Evolutionary conservation across 2,113 vertebrate species (phyloP).

Genomic region (Passer domesticus): DNA sequence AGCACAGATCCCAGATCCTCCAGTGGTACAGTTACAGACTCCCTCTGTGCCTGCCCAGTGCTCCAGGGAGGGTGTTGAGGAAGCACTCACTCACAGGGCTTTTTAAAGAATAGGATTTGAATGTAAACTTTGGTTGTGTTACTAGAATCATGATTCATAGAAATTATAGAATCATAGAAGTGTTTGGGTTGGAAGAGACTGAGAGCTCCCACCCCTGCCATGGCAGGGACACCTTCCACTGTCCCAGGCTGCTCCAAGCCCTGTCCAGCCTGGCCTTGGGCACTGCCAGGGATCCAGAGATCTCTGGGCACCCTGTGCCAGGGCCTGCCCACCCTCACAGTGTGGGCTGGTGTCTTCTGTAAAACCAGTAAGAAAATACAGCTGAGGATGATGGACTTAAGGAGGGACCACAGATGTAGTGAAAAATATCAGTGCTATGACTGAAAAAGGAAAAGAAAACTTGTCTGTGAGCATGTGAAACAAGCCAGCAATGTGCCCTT

Average conservation of each 20-base stretch:
- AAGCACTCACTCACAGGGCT: background rate
- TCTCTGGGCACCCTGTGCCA: background rate
- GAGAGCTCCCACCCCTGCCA: background rate
- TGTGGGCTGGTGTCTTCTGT: background rate
- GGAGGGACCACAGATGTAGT: background rate
- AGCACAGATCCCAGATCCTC: background rate
- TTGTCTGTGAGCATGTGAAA: background rate
- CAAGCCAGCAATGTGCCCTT: rapidly evolving
- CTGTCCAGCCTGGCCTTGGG: rapidly evolving
- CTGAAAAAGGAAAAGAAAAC: background rate
- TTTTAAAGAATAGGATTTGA: background rate
- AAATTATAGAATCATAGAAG: background rate
- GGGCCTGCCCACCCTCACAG: rapidly evolving
- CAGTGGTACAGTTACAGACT: rapidly evolving
- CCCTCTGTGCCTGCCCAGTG: background rate
- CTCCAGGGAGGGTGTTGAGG: background rate
- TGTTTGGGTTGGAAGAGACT: background rate
- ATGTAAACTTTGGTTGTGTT: background rate
- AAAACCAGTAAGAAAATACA: background rate
- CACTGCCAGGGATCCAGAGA: background rate
- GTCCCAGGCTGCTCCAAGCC: rapidly evolving
- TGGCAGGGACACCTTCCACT: background rate
- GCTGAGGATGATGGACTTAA: background rate
- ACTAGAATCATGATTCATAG: background rate
- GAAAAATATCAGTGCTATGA: background rate